These are phyloP conservation scores for Meloidogyne floridensis DNA, from an alignment of 1,140 invertebrate species.

Conservation along the genomic window DNA sequence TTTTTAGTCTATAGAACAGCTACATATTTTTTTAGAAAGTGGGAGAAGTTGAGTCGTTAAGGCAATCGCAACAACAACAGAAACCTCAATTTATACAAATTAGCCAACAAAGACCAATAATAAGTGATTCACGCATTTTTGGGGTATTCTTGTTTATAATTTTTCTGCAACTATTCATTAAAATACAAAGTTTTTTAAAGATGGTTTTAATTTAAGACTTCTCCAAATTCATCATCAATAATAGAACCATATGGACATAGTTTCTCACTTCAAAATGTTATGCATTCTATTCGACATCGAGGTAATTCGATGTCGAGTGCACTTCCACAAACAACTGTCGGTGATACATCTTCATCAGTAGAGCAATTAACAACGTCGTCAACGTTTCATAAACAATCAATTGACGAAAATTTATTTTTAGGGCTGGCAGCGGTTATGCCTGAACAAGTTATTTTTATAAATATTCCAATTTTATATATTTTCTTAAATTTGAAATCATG, in stretches of 20 bases:
- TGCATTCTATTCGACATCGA: not conserved
- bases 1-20: not conserved
- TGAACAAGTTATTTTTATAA: slow-evolving; percentile 15
- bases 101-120: not conserved
- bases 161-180: too few relatives aligned
- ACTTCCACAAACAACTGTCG: not conserved
- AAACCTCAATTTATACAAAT: not conserved
- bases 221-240: slow-evolving; percentile 17
- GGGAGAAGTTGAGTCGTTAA: not conserved
- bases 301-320: not conserved
- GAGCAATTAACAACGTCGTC: slow-evolving; percentile 16
- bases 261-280: slow-evolving; percentile 10
- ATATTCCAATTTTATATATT: too few relatives aligned
- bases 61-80: not conserved
- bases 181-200: too few relatives aligned
- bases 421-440: slow-evolving; percentile 29
- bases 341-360: slow-evolving; percentile 3
- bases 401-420: not conserved
- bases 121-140: not conserved
- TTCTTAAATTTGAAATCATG: too few relatives aligned
- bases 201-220: not conserved
- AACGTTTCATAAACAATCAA: slow-evolving; percentile 11
- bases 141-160: not conserved
- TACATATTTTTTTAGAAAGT: not conserved
- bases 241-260: not conserved